These are phyloP conservation scores for Dasysyrphus tricinctus DNA, from an alignment of 2,888 invertebrate species.

Conservation along the genomic window DNA sequence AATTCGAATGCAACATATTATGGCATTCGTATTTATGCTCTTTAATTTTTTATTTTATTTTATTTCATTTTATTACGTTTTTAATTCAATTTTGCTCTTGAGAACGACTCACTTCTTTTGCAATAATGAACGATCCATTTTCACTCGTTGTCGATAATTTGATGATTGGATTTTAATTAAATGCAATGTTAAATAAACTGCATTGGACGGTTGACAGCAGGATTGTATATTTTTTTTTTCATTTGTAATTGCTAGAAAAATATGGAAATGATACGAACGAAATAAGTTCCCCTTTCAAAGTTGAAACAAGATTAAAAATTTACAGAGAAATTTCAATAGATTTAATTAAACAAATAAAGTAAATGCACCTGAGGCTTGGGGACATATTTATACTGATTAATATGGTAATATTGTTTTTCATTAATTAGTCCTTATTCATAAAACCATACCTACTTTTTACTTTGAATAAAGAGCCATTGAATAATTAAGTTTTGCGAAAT, in stretches of 20 bases:
- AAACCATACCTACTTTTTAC: too few species aligned
- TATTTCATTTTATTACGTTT: background rate
- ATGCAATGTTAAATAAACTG: constrained; percentile 32
- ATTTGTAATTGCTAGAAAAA: background rate
- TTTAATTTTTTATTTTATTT: constrained; percentile 11
- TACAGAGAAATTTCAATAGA: background rate
- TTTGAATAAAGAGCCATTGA: too few species aligned
- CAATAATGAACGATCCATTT: constrained; percentile 39
- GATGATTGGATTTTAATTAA: constrained; percentile 42
- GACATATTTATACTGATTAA: too few species aligned
- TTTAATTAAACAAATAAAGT: background rate
- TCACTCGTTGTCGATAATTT: constrained; percentile 48
- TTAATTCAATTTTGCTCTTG: constrained; percentile 52
- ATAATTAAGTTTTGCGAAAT: too few species aligned
- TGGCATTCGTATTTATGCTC: background rate
- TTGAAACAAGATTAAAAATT: constrained; percentile 1
- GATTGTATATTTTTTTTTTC: background rate
- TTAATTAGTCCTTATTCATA: too few species aligned
- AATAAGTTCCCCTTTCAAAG: background rate
- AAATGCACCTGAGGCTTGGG: background rate
- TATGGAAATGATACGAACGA: background rate
- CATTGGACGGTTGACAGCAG: constrained; percentile 11
- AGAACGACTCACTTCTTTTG: background rate
- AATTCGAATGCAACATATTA: constrained; percentile 1
- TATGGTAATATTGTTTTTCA: too few species aligned